Base-by-base conservation (phyloP, 2,113 vertebrate species). In the Gymnarchus niloticus region DNA sequence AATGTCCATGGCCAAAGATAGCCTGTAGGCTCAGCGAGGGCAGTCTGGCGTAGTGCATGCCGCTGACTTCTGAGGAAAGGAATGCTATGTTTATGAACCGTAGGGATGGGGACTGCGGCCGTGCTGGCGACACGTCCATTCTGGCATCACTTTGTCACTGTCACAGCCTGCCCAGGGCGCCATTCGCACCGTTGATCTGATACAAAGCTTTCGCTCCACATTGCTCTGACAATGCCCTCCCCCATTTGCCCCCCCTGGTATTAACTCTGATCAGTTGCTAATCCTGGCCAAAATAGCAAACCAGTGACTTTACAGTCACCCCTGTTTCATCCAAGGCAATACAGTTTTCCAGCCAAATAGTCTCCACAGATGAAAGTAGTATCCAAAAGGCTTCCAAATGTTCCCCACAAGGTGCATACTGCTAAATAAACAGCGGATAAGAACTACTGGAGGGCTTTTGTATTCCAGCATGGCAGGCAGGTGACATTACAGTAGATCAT, bases 1-100 rank as follows among this genome's bases (percentile, higher is more conserved):
- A 91, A 91, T 90, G 88, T 88, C 83, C 85, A 61, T 82, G 84
- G 89, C 90, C 91, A 91, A 92, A 93, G 92, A 93, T 94, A 94
- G 90, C 88, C 87, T 51, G 73, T 84, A 86, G 78, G 90, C 90
- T 84, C 90, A 88, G 88, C 85, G 90, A 90, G 90, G 88, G 90
- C 83, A 81, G 84, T 83, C 87, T 91, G 90, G 89, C 87, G 89
- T 88, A 86, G 88, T 91, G 91, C 89, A 87, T 87, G 88, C 87
- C 83, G 87, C 89, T 90, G 87, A 90, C 90, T 89, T 90, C 83
- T 89, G 52, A 84, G 89, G 89, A 92, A 89, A 91, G 91, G 91
- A 91, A 93, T 92, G 88, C 80, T 86, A 44, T 51, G 19, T 49
- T n/a, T 25, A 33, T 86, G 88, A 88, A 91, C 87, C 59, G 73